These are phyloP conservation scores for Conchocele bisecta DNA, from an alignment of 2,888 invertebrate species.

Conservation along the genomic window DNA sequence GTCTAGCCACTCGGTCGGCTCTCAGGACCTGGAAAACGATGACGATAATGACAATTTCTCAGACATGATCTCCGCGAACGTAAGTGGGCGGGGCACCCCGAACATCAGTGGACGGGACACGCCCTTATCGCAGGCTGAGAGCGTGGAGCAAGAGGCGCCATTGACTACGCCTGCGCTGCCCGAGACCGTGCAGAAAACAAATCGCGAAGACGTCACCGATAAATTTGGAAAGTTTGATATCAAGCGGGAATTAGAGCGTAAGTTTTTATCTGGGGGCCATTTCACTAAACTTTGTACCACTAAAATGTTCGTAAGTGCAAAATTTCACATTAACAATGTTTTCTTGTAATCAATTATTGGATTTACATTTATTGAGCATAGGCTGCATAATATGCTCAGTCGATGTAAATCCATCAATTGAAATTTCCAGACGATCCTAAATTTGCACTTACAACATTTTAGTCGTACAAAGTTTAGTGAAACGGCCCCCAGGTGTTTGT, in stretches of 20 bases:
- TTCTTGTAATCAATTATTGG: too few relatives aligned
- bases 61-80: slow-evolving; percentile 98
- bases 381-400: too few relatives aligned
- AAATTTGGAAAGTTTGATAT: slow-evolving; percentile 99
- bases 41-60: slow-evolving; percentile 91
- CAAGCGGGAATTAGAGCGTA: slow-evolving; percentile 77
- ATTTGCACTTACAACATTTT: too few relatives aligned
- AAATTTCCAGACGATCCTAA: too few relatives aligned
- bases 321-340: too few relatives aligned
- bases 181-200: slow-evolving; percentile 87
- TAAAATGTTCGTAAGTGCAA: too few relatives aligned
- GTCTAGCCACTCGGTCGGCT: slow-evolving; percentile 96
- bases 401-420: too few relatives aligned
- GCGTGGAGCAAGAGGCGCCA: slow-evolving; percentile 70
- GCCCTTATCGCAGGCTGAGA: slow-evolving; percentile 91
- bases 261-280: slow-evolving; percentile 37
- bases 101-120: slow-evolving; percentile 89
- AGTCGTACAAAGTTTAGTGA: too few relatives aligned
- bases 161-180: slow-evolving; percentile 80
- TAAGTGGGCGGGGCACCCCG: slow-evolving; percentile 89
- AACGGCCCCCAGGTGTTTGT: neutral
- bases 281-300: too few relatives aligned
- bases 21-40: slow-evolving; percentile 89
- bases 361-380: too few relatives aligned
- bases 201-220: slow-evolving; percentile 97